These are phyloP conservation scores for Lasaia peninsularis DNA, from an alignment of 1,140 invertebrate species.

Conservation along the genomic window DNA sequence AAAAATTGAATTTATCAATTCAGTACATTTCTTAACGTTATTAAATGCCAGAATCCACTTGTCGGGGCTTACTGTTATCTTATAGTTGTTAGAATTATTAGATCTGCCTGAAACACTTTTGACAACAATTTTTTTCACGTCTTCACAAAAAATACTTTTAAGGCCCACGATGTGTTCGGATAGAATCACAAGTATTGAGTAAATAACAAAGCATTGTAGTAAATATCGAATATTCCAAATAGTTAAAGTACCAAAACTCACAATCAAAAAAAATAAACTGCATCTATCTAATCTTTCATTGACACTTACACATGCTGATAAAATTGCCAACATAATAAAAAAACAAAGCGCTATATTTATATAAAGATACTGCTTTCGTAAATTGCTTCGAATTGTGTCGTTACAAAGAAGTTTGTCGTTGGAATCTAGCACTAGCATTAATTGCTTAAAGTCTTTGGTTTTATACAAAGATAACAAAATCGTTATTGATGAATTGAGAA, in stretches of 20 bases:
- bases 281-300: background rate
- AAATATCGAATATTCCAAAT: conserved; percentile 1
- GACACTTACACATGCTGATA: background rate
- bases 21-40: background rate
- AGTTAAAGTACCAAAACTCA: background rate
- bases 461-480: background rate
- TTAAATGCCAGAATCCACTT: background rate
- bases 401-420: background rate
- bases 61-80: background rate
- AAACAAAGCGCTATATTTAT: background rate
- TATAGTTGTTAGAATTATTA: background rate
- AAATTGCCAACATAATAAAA: background rate
- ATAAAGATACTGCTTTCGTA: background rate
- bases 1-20: background rate
- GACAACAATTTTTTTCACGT: too few relatives aligned
- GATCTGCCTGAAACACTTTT: too few relatives aligned
- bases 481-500: background rate
- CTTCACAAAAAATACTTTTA: background rate
- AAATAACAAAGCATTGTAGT: background rate
- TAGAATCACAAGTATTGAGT: background rate
- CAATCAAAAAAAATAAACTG: background rate
- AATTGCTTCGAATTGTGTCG: background rate
- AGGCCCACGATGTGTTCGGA: background rate
- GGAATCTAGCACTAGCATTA: background rate
- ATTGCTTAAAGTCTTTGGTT: background rate